Percentiles rank a stretch among this genome's conserved stretches.
phyloP scores from a whole-genome alignment of 1,140 invertebrate species.

The Daktulosphaira vitifoliae region DNA sequence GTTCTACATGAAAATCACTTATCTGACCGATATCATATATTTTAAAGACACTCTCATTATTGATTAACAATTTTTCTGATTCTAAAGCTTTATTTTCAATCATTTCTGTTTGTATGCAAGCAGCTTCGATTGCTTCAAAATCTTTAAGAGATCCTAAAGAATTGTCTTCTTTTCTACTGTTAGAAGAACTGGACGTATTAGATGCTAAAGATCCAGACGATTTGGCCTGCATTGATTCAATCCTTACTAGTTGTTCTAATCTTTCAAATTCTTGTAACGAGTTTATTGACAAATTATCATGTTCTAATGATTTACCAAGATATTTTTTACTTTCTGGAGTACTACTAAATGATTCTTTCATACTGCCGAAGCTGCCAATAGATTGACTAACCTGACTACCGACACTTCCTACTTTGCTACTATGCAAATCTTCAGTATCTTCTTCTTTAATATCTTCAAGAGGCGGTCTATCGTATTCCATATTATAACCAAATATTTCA shows the following conservation, averaged over 20 bases:
- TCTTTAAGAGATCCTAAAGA: slow-evolving; percentile 88
- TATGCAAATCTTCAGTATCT: slow-evolving; percentile 74
- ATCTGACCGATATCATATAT: slow-evolving; percentile 65
- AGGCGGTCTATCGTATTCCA: slow-evolving; percentile 61
- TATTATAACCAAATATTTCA: slow-evolving; percentile 59
- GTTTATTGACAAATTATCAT: slow-evolving; percentile 82
- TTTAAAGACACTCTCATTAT: slow-evolving; percentile 61
- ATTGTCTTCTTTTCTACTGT: slow-evolving; percentile 68
- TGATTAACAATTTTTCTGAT: slow-evolving; percentile 64
- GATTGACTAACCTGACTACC: slow-evolving; percentile 67
- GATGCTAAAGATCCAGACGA: slow-evolving; percentile 65
- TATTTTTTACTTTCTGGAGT: slow-evolving; percentile 73
- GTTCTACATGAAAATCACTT: slow-evolving; percentile 59
- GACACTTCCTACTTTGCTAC: slow-evolving; percentile 66
- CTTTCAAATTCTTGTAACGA: slow-evolving; percentile 91
- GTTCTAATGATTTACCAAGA: slow-evolving; percentile 67
- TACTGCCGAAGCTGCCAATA: slow-evolving; percentile 64
- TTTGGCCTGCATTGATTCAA: slow-evolving; percentile 53
- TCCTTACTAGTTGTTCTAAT: slow-evolving; percentile 67
- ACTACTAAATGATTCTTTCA: slow-evolving; percentile 65
- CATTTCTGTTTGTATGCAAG: slow-evolving; percentile 70
- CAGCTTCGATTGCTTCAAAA: slow-evolving; percentile 84
- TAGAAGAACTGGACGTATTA: slow-evolving; percentile 51
- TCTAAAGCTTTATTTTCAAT: slow-evolving; percentile 74
- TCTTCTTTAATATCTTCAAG: slow-evolving; percentile 86